These are phyloP conservation scores for Alligator sinensis DNA, from an alignment of 2,113 vertebrate species.

Conservation along the genomic window DNA sequence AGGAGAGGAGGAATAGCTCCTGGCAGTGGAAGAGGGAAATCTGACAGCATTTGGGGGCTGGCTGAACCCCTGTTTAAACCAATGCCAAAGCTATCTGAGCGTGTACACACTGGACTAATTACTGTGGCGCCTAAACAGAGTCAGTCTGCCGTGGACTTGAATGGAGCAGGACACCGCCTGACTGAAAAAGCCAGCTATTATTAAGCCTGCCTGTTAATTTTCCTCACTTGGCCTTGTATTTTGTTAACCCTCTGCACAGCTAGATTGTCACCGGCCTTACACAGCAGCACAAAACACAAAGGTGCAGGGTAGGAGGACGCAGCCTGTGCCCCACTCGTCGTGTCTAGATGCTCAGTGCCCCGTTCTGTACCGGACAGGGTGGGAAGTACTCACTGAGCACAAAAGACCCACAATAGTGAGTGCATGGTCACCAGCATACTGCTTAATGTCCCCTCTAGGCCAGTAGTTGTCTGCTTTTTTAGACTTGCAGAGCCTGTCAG, in stretches of 20 bases:
- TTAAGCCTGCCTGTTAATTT: background rate
- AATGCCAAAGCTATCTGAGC: too few species aligned
- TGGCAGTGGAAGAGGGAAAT: background rate
- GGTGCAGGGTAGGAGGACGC: background rate
- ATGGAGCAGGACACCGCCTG: background rate
- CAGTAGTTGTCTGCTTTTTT: too few species aligned
- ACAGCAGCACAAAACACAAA: background rate
- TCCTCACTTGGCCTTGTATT: background rate
- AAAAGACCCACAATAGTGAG: too few species aligned
- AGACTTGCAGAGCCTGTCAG: too few species aligned
- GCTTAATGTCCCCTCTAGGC: too few species aligned
- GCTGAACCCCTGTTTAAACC: fast-evolving
- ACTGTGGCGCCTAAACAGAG: background rate
- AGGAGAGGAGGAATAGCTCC: background rate
- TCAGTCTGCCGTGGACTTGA: background rate
- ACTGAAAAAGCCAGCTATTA: background rate
- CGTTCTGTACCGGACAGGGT: too few species aligned
- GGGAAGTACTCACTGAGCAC: too few species aligned
- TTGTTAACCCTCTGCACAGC: background rate
- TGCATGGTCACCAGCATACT: too few species aligned
- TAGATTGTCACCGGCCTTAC: background rate
- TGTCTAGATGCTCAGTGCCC: too few species aligned
- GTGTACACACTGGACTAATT: background rate
- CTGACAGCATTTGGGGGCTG: background rate
- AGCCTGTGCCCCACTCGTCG: too few species aligned